phyloP scores from a whole-genome alignment of 2,888 invertebrate species.

The Periphyllus acericola region DNA sequence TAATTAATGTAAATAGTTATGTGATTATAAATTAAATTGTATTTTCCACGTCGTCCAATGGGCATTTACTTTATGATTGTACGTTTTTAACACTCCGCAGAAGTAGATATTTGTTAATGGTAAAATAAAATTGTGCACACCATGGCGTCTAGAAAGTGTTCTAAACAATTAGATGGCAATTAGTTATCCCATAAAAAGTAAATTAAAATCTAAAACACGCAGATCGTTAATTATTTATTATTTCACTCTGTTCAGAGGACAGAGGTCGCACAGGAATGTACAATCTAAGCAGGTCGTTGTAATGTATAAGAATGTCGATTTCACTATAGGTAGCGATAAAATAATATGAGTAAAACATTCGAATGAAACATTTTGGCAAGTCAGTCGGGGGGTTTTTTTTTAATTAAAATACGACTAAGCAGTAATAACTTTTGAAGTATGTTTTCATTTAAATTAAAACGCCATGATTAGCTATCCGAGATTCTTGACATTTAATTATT shows the following conservation, averaged over 20 bases:
- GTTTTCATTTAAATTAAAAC: constrained; percentile 41
- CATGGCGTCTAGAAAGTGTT: too few species aligned
- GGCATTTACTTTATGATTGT: too few species aligned
- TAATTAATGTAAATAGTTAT: too few species aligned
- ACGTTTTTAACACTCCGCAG: too few species aligned
- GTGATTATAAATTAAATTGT: too few species aligned
- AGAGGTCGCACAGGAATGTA: neutral
- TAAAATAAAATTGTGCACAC: too few species aligned
- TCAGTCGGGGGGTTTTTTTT: neutral
- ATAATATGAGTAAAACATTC: neutral
- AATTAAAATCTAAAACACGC: too few species aligned
- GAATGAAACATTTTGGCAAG: constrained; percentile 14
- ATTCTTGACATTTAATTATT: constrained; percentile 38
- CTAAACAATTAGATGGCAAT: too few species aligned
- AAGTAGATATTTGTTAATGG: too few species aligned
- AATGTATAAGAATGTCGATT: neutral
- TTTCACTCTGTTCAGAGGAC: neutral
- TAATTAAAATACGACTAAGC: constrained; percentile 12
- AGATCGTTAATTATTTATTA: neutral
- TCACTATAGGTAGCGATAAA: too few species aligned
- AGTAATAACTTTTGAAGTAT: constrained; percentile 40
- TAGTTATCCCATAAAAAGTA: too few species aligned
- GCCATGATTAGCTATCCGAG: constrained; percentile 22
- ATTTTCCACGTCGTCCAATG: too few species aligned
- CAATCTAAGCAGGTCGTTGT: neutral